These are phyloP conservation scores for Gobio occitaniae DNA, from an alignment of 2,797 vertebrate genomes.

Conservation along the genomic window DNA sequence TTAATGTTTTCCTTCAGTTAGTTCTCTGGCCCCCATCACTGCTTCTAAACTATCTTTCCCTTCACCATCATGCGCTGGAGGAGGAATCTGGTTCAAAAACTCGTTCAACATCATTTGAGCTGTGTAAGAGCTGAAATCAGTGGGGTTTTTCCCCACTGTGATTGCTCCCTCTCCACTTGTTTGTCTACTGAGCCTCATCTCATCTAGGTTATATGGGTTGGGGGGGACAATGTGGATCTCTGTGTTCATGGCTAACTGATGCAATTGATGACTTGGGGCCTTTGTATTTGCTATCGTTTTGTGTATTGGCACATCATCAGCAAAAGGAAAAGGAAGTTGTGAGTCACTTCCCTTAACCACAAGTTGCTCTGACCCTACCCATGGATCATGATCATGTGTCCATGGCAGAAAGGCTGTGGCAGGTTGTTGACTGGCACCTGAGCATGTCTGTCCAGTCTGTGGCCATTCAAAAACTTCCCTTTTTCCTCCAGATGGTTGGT, in stretches of 20 bases:
- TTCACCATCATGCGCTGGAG: constrained; percentile 57
- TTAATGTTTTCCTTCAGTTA: constrained; percentile 33
- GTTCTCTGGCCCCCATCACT: constrained; percentile 55
- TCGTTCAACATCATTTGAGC: constrained; percentile 79
- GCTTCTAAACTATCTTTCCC: constrained; percentile 59
- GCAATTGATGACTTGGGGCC: constrained; percentile 46
- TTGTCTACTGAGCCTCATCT: constrained; percentile 54
- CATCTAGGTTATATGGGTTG: constrained; percentile 56
- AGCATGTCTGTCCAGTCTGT: constrained; percentile 50
- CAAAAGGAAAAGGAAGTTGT: constrained; percentile 65
- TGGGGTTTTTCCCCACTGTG: constrained; percentile 58
- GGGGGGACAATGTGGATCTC: constrained; percentile 28
- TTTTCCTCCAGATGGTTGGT: constrained; percentile 52
- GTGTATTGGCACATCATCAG: constrained; percentile 68
- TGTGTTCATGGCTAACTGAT: constrained; percentile 36
- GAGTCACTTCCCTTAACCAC: constrained; percentile 51
- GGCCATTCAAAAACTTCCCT: constrained; percentile 64
- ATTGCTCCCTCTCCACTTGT: constrained; percentile 51
- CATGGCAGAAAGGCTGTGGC: constrained; percentile 74
- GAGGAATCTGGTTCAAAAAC: constrained; percentile 75
- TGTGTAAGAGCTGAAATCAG: constrained; percentile 69
- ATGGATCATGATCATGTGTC: constrained; percentile 62
- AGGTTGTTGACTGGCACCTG: constrained; percentile 62
- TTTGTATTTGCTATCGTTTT: constrained; percentile 68
- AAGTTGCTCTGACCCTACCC: constrained; percentile 29